Base-by-base conservation (phyloP, 1,140 invertebrate species). In the Drosophila pectinifera region DNA sequence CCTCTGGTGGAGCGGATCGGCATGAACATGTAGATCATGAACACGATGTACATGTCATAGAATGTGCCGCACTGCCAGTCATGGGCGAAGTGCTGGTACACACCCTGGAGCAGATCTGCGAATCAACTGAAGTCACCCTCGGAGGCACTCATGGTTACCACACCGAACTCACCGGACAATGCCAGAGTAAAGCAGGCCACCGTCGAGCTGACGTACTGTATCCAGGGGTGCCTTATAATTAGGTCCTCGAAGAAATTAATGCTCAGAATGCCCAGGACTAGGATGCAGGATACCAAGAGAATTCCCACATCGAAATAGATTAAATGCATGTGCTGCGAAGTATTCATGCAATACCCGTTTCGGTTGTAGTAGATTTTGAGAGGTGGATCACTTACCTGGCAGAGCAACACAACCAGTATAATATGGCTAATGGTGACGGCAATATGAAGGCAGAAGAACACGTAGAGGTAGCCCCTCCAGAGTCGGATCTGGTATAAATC, bases 21-120 rank as follows among this genome's bases (percentile, higher is more conserved):
- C 34, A 97, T 92, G 81, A 97, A 97, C 63, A 96, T 94, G 85
- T 97, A 97, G 42, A 95, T 95, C 1, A 94, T 94, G 38, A 96
- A 93, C 2, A 97, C 91, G 0, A 95, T 93, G 85, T 96, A 95
- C 0, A 95, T 95, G 8, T 94, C 93, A 79, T 95, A 96, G 0
- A 95, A 94, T 7, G 95, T 95, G 36, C 94, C 85, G 3, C 94
- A 79, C 22, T 70, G 49, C 36, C 69, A 80, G 28, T 92, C 76
- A 22, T 84, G 72, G 0, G 54, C 54, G 5, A 91, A 57, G 26
- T 88, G 80, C 69, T 94, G 93, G 80, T 94, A 94, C 13, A 94
- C 51, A 4, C 93, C 93, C 3, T 94, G 78, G 0, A 91, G 86
- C 14, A 95, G 69, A 81, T 95, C 95, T 63, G 31, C 4, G 7